Evolutionary conservation across 2,113 vertebrate genomes (phyloP), one percentile per base, ranked within the genome.

Genomic region (Stictonetta naevosa): DNA sequence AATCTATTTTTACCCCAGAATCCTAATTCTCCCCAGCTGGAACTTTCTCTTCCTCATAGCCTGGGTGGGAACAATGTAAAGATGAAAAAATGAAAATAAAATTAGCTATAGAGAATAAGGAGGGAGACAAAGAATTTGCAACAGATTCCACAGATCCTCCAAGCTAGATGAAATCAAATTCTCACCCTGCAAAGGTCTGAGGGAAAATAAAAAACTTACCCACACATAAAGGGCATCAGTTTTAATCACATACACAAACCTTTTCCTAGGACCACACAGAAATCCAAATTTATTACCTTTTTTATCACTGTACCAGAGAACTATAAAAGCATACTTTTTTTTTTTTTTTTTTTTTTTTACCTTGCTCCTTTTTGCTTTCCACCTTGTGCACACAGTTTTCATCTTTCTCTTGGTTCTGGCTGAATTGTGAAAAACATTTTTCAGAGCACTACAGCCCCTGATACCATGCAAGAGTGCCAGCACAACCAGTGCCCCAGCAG

Each of bases 361-460:
- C 15, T 19, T 22, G 8, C 11, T 40, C 62, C 68, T 55, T 33
- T 40, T 46, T 25, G 18, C 48, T 50, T 48, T 42, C 20, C 38
- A 10, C 2, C 44, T 8, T 1, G 3, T 0, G 2, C 8, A 4
- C 1, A 0, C 20, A 7, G 15, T 2, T 38, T 36, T 26, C 67
- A 8, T n/a, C 19, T 2, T 8, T 29, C n/a, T 48, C 40, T 10
- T 4, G 12, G 36, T 78, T 15, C 78, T n/a, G 38, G 13, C 29
- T 4, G 5, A 28, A n/a, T 19, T 8, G 8, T 0, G 2, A 28
- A 25, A 17, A 74, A 20, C 31, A 66, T 10, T 40, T n/a, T 11
- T 3, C 76, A 15, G 3, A 58, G 29, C 34, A 19, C 13, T 3
- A 1, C 42, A 40, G 9, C 23, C 36, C 44, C 28, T 29, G 2